These are phyloP conservation scores for Pardalotus punctatus DNA, from an alignment of 2,113 vertebrate species.

Conservation along the genomic window DNA sequence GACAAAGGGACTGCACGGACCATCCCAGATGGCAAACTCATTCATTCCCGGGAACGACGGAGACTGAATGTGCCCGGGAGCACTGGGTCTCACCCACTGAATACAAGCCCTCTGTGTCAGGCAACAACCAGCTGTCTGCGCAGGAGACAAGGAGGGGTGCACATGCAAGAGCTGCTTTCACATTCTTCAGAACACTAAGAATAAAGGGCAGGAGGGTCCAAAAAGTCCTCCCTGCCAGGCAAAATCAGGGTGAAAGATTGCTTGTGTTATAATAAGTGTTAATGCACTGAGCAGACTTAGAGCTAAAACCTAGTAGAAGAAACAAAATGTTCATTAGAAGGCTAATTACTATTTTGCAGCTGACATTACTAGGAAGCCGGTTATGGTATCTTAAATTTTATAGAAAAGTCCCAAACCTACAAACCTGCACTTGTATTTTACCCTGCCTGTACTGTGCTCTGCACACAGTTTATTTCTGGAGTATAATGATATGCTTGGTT, in stretches of 20 bases:
- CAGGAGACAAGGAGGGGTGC: neutral
- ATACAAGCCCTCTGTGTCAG: neutral
- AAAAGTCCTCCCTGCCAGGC: neutral
- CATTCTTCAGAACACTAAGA: neutral
- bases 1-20: neutral
- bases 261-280: neutral
- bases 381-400: neutral
- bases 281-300: neutral
- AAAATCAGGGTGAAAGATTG: neutral
- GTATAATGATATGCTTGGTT: neutral
- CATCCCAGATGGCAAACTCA: neutral
- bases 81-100: neutral
- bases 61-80: neutral
- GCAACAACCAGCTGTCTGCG: neutral
- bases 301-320: neutral
- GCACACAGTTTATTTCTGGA: neutral
- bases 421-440: neutral
- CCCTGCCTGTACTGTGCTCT: neutral
- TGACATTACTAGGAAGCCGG: neutral
- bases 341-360: neutral
- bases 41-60: neutral
- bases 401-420: rapidly evolving
- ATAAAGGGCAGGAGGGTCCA: rapidly evolving
- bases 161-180: neutral
- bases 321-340: neutral